A percentile compares a stretch with the other conserved stretches of the same genome.
Evolutionary conservation across 2,797 vertebrate species (phyloP).

Genomic region (Lateolabrax maculatus): DNA sequence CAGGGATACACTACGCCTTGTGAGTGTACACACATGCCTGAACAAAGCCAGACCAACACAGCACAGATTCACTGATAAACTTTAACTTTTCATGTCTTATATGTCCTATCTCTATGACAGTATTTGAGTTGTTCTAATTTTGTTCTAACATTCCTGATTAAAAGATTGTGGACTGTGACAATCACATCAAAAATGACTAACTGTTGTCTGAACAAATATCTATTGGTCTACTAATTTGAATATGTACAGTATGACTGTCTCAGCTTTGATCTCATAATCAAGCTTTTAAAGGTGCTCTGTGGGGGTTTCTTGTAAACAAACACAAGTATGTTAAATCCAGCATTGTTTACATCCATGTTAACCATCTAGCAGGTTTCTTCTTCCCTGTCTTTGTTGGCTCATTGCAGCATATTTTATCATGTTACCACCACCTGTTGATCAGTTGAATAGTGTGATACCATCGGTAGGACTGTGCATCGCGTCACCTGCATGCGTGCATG

Average conservation of each 20-base stretch:
- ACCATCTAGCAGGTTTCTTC: neutral
- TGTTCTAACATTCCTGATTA: neutral
- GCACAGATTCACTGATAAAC: conserved; percentile 3
- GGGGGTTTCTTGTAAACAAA: neutral
- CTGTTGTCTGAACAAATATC: neutral
- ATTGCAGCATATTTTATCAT: neutral
- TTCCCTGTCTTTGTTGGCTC: neutral
- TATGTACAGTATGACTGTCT: neutral
- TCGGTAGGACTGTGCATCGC: neutral
- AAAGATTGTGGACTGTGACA: neutral
- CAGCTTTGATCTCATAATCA: neutral
- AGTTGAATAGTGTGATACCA: neutral
- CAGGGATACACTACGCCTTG: conserved; percentile 98
- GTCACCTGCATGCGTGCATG: neutral
- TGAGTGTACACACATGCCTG: conserved; percentile 82
- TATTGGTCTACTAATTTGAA: neutral
- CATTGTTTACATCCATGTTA: neutral
- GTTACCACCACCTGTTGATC: neutral
- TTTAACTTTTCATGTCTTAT: neutral
- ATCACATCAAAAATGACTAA: too few relatives aligned
- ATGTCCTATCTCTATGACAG: neutral
- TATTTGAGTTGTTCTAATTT: neutral
- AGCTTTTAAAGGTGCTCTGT: neutral
- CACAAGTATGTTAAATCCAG: neutral
- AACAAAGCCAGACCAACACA: neutral